Evolutionary conservation across 2,888 invertebrate genomes (phyloP).

Genomic region (Macrosoma leucophasiata): DNA sequence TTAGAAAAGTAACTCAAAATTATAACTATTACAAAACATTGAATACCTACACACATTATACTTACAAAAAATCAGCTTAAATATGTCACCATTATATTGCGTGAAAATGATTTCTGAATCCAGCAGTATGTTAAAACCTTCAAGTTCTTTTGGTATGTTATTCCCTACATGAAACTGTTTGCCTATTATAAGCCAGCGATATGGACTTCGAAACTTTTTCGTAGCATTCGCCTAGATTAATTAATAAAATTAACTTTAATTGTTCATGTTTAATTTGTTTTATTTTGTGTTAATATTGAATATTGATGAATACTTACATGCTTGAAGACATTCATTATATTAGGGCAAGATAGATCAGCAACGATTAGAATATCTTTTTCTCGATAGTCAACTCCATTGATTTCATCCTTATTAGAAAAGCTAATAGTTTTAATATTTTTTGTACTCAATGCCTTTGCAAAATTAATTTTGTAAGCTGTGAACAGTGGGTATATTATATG

Average conservation of each 20-base stretch:
- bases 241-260: background rate
- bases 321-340: slow-evolving; percentile 26
- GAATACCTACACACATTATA: slow-evolving; percentile 39
- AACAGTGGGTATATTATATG: too few relatives aligned
- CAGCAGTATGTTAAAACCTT: slow-evolving; percentile 32
- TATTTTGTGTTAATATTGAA: slow-evolving; percentile 1
- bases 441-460: slow-evolving; percentile 29
- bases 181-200: slow-evolving; percentile 46
- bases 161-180: slow-evolving; percentile 17
- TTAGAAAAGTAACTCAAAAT: too few relatives aligned
- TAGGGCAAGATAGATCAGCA: slow-evolving; percentile 31
- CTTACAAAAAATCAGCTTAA: too few relatives aligned
- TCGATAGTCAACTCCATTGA: too few relatives aligned
- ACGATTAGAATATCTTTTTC: slow-evolving; percentile 29
- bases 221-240: slow-evolving; percentile 33
- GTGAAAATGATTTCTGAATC: slow-evolving; percentile 47
- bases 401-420: too few relatives aligned
- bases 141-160: slow-evolving; percentile 25
- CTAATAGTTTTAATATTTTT: slow-evolving; percentile 31
- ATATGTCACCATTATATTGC: slow-evolving; percentile 23
- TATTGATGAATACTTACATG: slow-evolving; percentile 27
- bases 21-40: too few relatives aligned
- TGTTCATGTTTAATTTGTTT: background rate
- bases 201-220: slow-evolving; percentile 36
- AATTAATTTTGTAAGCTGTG: slow-evolving; percentile 28